A percentile compares a stretch with the other conserved stretches of the same genome.
Conservation (phyloP, 2,888 invertebrate genomes). For the Drosophila kanekoi region DNA sequence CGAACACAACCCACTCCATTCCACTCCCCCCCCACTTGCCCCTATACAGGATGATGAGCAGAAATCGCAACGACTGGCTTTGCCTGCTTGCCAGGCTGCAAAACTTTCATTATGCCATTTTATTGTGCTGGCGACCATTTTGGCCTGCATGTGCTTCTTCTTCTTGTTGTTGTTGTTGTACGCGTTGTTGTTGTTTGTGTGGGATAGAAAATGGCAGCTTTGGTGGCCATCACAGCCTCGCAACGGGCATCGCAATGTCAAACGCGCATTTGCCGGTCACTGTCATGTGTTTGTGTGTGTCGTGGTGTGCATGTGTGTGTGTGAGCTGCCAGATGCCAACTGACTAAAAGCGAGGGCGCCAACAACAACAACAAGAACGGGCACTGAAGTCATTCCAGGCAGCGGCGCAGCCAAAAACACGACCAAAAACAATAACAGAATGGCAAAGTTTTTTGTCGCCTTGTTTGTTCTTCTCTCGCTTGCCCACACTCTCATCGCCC, state of each 20-base stretch:
- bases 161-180: conserved; percentile 15
- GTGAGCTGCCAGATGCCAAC: conserved; percentile 45
- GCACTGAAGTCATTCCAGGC: conserved; percentile 32
- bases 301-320: conserved; percentile 3
- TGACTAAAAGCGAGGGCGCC: conserved; percentile 36
- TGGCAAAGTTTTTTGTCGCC: conserved; percentile 46
- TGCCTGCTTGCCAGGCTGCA: conserved; percentile 19
- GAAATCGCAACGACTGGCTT: background rate
- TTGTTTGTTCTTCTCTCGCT: conserved; percentile 17
- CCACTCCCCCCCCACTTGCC: background rate
- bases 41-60: conserved; percentile 12
- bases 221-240: conserved; percentile 40
- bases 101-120: conserved; percentile 77
- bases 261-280: conserved; percentile 54
- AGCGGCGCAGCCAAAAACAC: conserved; percentile 45
- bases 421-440: conserved; percentile 57
- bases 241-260: conserved; percentile 61
- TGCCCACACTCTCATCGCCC: background rate
- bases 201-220: conserved; percentile 60
- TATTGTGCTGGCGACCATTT: conserved; percentile 73
- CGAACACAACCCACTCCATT: too few relatives aligned
- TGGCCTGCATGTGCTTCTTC: conserved; percentile 50
- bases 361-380: conserved; percentile 31
- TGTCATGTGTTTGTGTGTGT: conserved; percentile 28
- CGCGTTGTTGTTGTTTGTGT: conserved; percentile 29